Conservation (phyloP, 2,888 invertebrate genomes). For the Silvanus unidentatus region DNA sequence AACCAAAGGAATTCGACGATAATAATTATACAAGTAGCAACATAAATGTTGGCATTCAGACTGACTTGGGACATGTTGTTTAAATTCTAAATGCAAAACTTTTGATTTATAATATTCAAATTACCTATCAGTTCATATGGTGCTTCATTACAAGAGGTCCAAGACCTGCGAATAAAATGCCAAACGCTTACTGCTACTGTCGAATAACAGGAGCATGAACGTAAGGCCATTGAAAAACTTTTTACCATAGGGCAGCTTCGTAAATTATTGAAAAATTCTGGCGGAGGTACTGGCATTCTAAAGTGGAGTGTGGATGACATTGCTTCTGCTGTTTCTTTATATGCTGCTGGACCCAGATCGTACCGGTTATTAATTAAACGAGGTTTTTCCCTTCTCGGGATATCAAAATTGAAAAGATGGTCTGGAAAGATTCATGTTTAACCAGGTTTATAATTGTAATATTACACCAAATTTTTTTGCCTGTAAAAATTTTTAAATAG, state of each 20-base stretch:
- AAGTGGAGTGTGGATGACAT: background rate
- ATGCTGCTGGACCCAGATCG: constrained; percentile 9
- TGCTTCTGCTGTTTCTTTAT: constrained; percentile 2
- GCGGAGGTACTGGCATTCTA: background rate
- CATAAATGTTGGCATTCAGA: too few relatives aligned
- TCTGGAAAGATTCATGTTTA: constrained; percentile 17
- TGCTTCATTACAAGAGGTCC: too few relatives aligned
- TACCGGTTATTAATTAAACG: constrained; percentile 12
- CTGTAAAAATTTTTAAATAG: constrained; percentile 3
- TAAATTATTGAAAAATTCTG: background rate
- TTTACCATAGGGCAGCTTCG: background rate
- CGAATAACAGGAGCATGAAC: too few relatives aligned
- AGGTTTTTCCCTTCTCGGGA: constrained; percentile 16
- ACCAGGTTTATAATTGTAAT: constrained; percentile 13
- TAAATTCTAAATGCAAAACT: too few relatives aligned
- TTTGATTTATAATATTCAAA: too few relatives aligned
- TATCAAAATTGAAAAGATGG: constrained; percentile 23
- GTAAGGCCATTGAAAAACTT: background rate
- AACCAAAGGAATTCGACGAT: too few relatives aligned
- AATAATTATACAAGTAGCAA: too few relatives aligned
- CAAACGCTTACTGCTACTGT: too few relatives aligned
- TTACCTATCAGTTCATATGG: too few relatives aligned
- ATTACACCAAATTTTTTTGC: constrained; percentile 1
- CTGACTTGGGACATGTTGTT: too few relatives aligned
- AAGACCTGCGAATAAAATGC: too few relatives aligned